Evolutionary conservation across 2,888 invertebrate species (phyloP), one percentile per base, ranked within the genome.

Genomic region (Phyllotreta cruciferae): DNA sequence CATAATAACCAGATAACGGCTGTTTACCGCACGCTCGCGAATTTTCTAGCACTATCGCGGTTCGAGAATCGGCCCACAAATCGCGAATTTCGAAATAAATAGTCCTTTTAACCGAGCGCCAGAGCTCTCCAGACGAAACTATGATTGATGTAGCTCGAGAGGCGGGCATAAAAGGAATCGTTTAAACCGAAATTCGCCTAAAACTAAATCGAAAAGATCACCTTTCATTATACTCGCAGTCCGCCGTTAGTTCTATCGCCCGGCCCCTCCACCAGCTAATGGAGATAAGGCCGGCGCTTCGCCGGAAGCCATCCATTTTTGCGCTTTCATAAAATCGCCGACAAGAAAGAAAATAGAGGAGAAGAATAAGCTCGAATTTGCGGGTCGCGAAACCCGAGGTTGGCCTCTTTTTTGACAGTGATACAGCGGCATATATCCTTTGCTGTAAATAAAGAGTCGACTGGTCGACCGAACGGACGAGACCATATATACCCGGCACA

Each of bases 351-450:
- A 50, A 58, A 58, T 58, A 50, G 55, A 58, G 57, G 45, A 64
- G 60, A 49, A 58, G 50, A 50, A 58, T 58, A 50, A 61, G 57
- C 55, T 56, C 14, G 56, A 61, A 54, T 54, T 58, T 53, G 60
- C 60, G 63, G 58, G 63, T 60, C 47, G 24, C 24, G 61, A 58
- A 67, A 64, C 63, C 57, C 50, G 39, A 10, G 34, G 50, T 42
- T 35, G 42, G 50, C 41, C 24, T 58, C 54, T 60, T 50, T 55
- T 63, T 64, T 68, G 70, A 70, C 70, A 64, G 60, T 70, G 70
- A 70, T 68, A 54, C 66, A 70, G 66, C 58, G 50, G 55, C 61
- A 66, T 60, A 63, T 66, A 69, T 67, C 66, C 66, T 56, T 39
- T 24, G 54, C 56, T 56, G 68, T 68, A 68, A 52, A 52, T 52